Base-by-base conservation (phyloP, 2,797 vertebrate species). In the Poecilia wingei region DNA sequence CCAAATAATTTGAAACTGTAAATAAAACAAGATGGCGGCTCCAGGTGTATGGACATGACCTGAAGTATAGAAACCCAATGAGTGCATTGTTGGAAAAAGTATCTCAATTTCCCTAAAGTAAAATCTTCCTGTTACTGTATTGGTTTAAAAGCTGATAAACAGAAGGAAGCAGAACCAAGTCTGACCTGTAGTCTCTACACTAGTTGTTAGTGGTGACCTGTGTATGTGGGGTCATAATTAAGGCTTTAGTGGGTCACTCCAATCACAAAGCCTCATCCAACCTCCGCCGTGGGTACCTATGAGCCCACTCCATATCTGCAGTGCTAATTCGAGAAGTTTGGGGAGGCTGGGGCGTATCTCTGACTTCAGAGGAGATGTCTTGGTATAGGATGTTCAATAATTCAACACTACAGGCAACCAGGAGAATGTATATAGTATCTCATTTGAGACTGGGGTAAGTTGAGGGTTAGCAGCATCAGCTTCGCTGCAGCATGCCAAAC, bases 371-470 rank as follows among this genome's bases (percentile, higher is more conserved):
- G 88, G 87, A 87, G 90, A 92, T 86, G 91, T 85, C 86, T 87
- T 86, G 86, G 88, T 88, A 76, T 82, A 74, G 87, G 88, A 8
- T 51, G 10, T 80, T 95, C 84, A 94, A 93, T 94, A 94, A 95
- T 95, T 95, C 91, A 95, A 70, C 87, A 85, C 87, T 91, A 92
- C 90, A 92, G 91, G 89, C 91, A 80, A 41, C 68, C 41, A n/a
- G 90, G 82, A 82, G 86, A 86, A 93, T 72, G 92, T 93, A 92
- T 91, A 89, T 61, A 87, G 75, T 78, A 81, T 89, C 90, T 91
- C 92, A 92, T 91, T 86, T 82, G 93, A 91, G 92, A 90, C 89
- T 0, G 90, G 91, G 94, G 91, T 95, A 92, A 93, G 87, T 84
- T 70, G 87, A 79, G 90, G 92, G 94, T 94, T 92, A 94, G 92